Evolutionary conservation across 2,888 invertebrate genomes (phyloP).

Genomic region (Labia minor): DNA sequence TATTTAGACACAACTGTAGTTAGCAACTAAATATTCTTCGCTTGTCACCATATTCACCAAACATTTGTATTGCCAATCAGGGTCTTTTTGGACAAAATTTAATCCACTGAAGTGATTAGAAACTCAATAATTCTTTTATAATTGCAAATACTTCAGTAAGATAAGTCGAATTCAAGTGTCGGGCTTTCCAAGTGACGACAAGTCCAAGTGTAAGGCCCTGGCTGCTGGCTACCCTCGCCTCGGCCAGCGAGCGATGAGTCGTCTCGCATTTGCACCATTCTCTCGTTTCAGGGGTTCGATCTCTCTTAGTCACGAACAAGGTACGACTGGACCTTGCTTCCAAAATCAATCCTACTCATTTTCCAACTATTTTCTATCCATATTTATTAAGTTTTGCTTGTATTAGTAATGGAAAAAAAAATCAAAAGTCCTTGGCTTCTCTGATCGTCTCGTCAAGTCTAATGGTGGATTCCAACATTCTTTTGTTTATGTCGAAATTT

Average conservation of each 20-base stretch:
- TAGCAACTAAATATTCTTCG: no score
- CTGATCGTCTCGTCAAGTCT: not conserved
- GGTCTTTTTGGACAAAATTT: no score
- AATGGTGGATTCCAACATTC: slow-evolving; percentile 6
- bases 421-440: not conserved
- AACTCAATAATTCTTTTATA: no score
- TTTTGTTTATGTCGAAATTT: slow-evolving; percentile 8
- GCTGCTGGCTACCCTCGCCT: not conserved
- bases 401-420: not conserved
- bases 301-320: not conserved
- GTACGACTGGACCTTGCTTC: not conserved
- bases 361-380: not conserved
- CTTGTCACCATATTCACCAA: no score
- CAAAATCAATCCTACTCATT: not conserved
- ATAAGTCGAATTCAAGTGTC: no score
- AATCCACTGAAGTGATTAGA: no score
- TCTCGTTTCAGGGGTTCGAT: not conserved
- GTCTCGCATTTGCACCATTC: not conserved
- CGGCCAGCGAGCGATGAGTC: slow-evolving; percentile 13
- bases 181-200: no score
- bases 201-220: not conserved
- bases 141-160: no score
- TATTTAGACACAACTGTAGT: no score
- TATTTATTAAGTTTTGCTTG: not conserved
- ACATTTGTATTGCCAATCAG: no score